phyloP scores from a whole-genome alignment of 2,888 invertebrate genomes.

The Trypoxylon attenuatum region DNA sequence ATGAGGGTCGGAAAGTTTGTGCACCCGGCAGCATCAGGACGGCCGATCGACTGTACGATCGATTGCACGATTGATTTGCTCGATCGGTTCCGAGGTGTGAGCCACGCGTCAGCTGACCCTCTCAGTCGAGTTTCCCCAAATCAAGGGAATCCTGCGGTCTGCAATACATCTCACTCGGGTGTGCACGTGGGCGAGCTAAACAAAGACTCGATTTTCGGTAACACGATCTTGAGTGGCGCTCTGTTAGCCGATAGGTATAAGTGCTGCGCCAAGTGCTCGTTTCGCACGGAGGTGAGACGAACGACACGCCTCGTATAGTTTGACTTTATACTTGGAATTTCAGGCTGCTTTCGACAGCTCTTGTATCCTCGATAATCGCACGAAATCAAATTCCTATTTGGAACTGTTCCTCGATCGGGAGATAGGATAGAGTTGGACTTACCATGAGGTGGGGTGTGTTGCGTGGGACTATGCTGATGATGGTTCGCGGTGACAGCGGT shows the following conservation, averaged over 20 bases:
- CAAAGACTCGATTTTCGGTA: conserved; percentile 73
- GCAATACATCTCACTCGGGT: too few relatives aligned
- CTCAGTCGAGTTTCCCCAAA: too few relatives aligned
- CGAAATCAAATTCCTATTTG: neutral
- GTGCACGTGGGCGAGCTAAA: too few relatives aligned
- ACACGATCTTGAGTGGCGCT: conserved; percentile 73
- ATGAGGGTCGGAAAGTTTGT: too few relatives aligned
- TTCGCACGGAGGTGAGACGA: too few relatives aligned
- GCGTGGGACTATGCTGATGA: conserved; percentile 71
- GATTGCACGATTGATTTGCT: too few relatives aligned
- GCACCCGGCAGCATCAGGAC: too few relatives aligned
- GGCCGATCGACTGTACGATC: too few relatives aligned
- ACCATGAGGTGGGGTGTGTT: conserved; percentile 71
- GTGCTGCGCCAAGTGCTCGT: conserved; percentile 71
- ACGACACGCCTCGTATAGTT: conserved; percentile 16
- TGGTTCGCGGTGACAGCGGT: conserved; percentile 67
- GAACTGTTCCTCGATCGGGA: too few relatives aligned
- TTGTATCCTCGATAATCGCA: conserved; percentile 7
- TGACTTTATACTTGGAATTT: conserved; percentile 5
- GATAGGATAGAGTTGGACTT: conserved; percentile 51
- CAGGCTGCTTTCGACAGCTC: conserved; percentile 5
- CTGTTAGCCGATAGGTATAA: conserved; percentile 68
- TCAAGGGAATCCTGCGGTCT: too few relatives aligned
- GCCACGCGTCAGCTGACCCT: too few relatives aligned
- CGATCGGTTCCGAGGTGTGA: too few relatives aligned